Evolutionary conservation across 2,113 vertebrate species (phyloP), one percentile per base, ranked within the genome.

Genomic region (Microtus oregoni): DNA sequence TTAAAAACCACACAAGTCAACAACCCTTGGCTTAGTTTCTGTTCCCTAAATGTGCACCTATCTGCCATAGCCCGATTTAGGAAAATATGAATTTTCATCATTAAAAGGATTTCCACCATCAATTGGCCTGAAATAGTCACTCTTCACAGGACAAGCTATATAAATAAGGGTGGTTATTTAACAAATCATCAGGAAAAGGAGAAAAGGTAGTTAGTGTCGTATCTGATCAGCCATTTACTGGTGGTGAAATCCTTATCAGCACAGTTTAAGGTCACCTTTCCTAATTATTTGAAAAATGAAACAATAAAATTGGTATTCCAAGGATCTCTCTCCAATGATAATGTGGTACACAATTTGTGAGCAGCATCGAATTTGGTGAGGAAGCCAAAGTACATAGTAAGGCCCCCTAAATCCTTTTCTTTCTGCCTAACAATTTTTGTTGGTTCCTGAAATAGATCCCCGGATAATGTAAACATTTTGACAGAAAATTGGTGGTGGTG

Each of bases 401-500:
- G 1, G 1, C n/a, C 58, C 52, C 89, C 76, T 24, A 97, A 92
- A 98, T 95, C 47, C 95, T 77, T 61, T 97, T 97, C 86, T 30
- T 77, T 91, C 86, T 92, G 44, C 30, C 76, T 92, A 30, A 95
- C 76, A 97, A 91, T 35, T 3, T 0, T 95, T 95, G 90, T 94
- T 97, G 86, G 41, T 91, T 97, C 97, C 85, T 97, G 90, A 97
- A 98, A 96, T 41, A 96, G 90, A 94, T 97, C 72, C 73, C 87
- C 14, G 50, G 89, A 28, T 97, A 95, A 96, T 96, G 83, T 79
- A 98, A 98, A 98, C 83, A 98, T 97, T 98, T 98, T 97, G 97
- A 98, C 90, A 98, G 93, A 96, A 98, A 98, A 98, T 97, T 97
- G 96, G 98, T 98, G 58, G 90, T 97, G 67, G 87, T 92, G 96